Percentiles rank a stretch among this genome's conserved stretches.
phyloP scores from a whole-genome alignment of 1,140 invertebrate genomes.

The Metopolophium dirhodum region DNA sequence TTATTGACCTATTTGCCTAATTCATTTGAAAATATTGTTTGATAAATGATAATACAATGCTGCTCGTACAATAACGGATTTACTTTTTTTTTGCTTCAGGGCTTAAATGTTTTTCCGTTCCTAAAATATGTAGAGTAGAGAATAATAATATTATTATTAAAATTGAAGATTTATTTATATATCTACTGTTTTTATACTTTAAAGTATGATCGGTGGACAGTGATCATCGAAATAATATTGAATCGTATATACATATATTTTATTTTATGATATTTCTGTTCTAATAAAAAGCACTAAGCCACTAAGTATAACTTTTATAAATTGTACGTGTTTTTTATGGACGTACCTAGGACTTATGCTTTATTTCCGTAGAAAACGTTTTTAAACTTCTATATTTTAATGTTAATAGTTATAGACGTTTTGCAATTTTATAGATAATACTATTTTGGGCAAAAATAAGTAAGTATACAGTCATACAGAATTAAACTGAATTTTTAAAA shows the following conservation, averaged over 20 bases:
- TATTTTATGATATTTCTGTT: background rate
- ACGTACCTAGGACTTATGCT: too few species aligned
- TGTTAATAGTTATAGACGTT: background rate
- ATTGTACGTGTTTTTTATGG: too few species aligned
- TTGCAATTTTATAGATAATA: background rate
- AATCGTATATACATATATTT: too few species aligned
- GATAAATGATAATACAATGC: background rate
- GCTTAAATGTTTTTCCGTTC: background rate
- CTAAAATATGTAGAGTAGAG: background rate
- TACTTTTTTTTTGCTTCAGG: background rate
- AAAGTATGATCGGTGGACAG: too few species aligned
- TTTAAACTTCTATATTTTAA: too few species aligned
- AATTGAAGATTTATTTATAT: background rate
- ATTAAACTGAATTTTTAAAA: too few species aligned
- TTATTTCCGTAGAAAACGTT: too few species aligned
- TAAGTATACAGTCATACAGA: too few species aligned
- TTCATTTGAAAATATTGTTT: conserved; percentile 27
- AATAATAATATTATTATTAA: background rate
- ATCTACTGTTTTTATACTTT: too few species aligned
- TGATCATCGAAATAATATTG: background rate
- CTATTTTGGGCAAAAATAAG: too few species aligned
- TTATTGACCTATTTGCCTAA: conserved; percentile 28
- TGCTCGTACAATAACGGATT: background rate
- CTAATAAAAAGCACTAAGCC: too few species aligned
- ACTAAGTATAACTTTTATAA: too few species aligned